phyloP scores from a whole-genome alignment of 2,888 invertebrate genomes.

The Ernsta delagoae region DNA sequence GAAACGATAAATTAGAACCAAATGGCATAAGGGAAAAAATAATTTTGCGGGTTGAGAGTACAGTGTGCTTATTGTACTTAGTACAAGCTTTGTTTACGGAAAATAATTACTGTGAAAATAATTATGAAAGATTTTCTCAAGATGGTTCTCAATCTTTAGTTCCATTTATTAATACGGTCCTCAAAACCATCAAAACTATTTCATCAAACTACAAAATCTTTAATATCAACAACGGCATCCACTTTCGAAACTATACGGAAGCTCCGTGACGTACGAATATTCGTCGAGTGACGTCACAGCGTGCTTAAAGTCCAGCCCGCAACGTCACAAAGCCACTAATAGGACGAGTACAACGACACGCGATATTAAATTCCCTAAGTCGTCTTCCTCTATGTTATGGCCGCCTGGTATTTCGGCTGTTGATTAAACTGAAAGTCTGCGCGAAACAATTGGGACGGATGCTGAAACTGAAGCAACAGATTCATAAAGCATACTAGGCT shows the following conservation, averaged over 20 bases:
- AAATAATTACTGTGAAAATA: too few relatives aligned
- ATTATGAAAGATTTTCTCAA: too few relatives aligned
- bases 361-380: slow-evolving; percentile 32
- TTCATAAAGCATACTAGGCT: too few relatives aligned
- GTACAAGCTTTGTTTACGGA: too few relatives aligned
- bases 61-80: too few relatives aligned
- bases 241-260: background rate
- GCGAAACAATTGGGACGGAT: slow-evolving; percentile 1
- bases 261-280: slow-evolving; percentile 2
- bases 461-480: too few relatives aligned
- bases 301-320: slow-evolving; percentile 5
- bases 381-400: slow-evolving; percentile 10
- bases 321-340: slow-evolving; percentile 24
- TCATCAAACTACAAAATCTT: background rate
- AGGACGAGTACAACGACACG: slow-evolving; percentile 15
- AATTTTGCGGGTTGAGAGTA: background rate
- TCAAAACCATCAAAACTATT: background rate
- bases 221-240: background rate
- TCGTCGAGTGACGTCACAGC: slow-evolving; percentile 12
- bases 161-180: too few relatives aligned
- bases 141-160: too few relatives aligned
- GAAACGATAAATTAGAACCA: too few relatives aligned
- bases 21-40: too few relatives aligned
- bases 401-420: slow-evolving; percentile 8
- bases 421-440: slow-evolving; percentile 27